Evolutionary conservation across 53 echinoderm and acorn worm species (phyloP), one percentile per base, ranked within the genome.

Genomic region (Mesocentrotus franciscanus): DNA sequence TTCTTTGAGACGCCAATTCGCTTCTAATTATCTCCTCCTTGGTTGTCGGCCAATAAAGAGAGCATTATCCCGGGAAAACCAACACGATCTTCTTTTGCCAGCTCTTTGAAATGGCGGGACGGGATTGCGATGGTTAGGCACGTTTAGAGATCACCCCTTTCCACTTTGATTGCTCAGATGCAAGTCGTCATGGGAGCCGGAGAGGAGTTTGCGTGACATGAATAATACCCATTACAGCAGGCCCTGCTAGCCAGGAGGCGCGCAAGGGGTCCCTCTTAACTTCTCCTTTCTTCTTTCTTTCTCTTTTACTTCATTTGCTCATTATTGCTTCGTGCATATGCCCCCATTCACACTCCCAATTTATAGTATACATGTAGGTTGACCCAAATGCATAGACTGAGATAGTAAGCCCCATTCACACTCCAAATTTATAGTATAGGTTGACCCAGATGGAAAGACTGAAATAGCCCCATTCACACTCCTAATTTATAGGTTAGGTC

Each of bases 211-310:
- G 58, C 85, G 85, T 85, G 85, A 85, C 85, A 85, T 85, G 85
- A 85, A 85, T 85, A 85, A 85, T 85, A 85, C 56, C n/a, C 85
- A 85, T 85, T 85, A 27, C 56, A 57, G 85, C 56, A 85, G 85
- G 10, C 11, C 9, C 58, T 85, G 26, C 58, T 12, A 58, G 85
- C 85, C 0, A 56, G 85, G 56, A 27, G 85, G 85, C 13, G 9
- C 85, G 15, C 7, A 26, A 30, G 32, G 75, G 75, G 13, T 8
- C 75, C 75, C 29, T 75, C 8, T 32, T 75, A 29, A 30, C 75
- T 75, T 30, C 29, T 75, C n/a, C 32, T 75, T 75, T 30, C 11
- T 75, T 75, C 14, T 75, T 75, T 11, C 29, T 32, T 9, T 32
- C 10, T 75, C 72, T 29, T 29, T 7, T 72, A 29, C 29, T n/a